A percentile compares a stretch with the other conserved stretches of the same genome.
Evolutionary conservation across 2,888 invertebrate genomes (phyloP).

Genomic region (Campaea margaritaria): DNA sequence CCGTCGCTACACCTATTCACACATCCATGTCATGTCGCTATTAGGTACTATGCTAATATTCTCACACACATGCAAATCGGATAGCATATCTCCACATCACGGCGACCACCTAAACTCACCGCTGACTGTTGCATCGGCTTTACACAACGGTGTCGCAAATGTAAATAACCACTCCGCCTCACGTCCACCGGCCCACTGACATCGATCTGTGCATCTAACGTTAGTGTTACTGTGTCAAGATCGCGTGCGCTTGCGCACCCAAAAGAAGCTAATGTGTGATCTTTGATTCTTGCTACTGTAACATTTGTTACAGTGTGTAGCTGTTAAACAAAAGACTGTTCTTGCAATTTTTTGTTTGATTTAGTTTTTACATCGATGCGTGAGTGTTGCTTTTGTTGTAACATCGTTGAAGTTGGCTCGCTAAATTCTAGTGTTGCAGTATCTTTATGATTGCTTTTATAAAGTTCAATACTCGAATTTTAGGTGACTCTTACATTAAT

Average conservation of each 20-base stretch:
- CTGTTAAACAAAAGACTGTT: too few relatives aligned
- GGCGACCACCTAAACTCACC: slow-evolving; percentile 29
- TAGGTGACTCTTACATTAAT: too few relatives aligned
- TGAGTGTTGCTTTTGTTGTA: too few relatives aligned
- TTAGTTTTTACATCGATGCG: too few relatives aligned
- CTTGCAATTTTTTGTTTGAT: too few relatives aligned
- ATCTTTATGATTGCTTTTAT: too few relatives aligned
- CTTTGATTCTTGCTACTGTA: neutral
- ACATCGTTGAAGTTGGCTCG: too few relatives aligned
- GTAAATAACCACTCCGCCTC: slow-evolving; percentile 47
- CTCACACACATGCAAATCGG: slow-evolving; percentile 14
- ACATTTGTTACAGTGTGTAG: neutral
- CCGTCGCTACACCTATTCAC: neutral
- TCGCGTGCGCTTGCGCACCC: slow-evolving; percentile 53
- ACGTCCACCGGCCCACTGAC: slow-evolving; percentile 59
- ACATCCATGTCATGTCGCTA: neutral
- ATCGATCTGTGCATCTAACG: slow-evolving; percentile 51
- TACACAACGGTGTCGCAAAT: slow-evolving; percentile 54
- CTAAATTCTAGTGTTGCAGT: too few relatives aligned
- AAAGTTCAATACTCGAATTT: too few relatives aligned
- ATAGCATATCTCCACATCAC: slow-evolving; percentile 3
- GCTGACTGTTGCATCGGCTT: slow-evolving; percentile 43
- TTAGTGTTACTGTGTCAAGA: slow-evolving; percentile 63
- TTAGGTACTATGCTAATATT: slow-evolving; percentile 3
- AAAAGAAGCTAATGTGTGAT: slow-evolving; percentile 34